These are phyloP conservation scores for Myoxocephalus aenaeus DNA, from an alignment of 2,797 vertebrate genomes.

Conservation along the genomic window DNA sequence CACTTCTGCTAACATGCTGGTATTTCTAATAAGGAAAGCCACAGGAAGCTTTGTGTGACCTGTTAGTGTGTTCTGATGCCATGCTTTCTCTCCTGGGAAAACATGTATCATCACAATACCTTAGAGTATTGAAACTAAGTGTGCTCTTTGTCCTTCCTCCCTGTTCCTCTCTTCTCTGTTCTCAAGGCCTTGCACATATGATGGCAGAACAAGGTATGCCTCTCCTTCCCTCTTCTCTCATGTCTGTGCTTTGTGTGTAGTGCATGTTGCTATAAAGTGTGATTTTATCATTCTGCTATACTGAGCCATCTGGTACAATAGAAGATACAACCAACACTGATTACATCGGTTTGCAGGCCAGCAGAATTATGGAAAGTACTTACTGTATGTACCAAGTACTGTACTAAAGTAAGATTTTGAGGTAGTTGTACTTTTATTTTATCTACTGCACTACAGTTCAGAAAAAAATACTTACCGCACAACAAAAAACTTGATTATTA, in stretches of 20 bases:
- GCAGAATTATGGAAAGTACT: no score
- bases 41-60: conserved; percentile 67
- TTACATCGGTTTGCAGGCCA: no score
- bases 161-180: conserved; percentile 32
- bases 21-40: conserved; percentile 40
- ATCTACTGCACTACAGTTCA: not conserved
- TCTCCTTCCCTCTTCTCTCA: conserved; percentile 9
- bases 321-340: no score
- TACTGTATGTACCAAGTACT: not conserved
- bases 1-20: not conserved
- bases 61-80: conserved; percentile 67
- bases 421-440: not conserved
- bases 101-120: conserved; percentile 82
- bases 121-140: conserved; percentile 71
- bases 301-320: not conserved
- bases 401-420: not conserved
- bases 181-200: conserved; percentile 96
- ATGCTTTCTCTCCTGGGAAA: conserved; percentile 77
- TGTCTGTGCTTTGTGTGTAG: conserved; percentile 2
- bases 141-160: conserved; percentile 45
- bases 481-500: no score
- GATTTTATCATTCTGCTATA: not conserved
- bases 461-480: not conserved
- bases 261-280: conserved; percentile 1
- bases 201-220: conserved; percentile 97